Conservation (phyloP, 2,113 vertebrate species). For the Polypterus bichir region DNA sequence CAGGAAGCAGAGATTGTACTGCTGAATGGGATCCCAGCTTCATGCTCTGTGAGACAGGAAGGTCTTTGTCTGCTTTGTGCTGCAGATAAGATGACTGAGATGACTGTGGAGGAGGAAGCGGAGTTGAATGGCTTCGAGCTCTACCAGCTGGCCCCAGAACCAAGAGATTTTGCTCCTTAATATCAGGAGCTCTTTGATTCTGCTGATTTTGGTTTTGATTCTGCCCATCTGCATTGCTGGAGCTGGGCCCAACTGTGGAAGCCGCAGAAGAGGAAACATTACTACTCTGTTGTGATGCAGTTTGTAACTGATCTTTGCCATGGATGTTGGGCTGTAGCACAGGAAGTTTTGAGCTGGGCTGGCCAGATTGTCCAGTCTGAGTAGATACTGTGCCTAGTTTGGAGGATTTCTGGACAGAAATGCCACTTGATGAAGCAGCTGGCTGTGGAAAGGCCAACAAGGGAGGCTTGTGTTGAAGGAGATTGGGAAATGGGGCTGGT, state of each 20-base stretch:
- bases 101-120: constrained; percentile 70
- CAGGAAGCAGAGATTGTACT: constrained; percentile 38
- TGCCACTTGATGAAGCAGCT: constrained; percentile 52
- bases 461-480: constrained; percentile 74
- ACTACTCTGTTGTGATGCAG: too few species aligned
- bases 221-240: constrained; percentile 23
- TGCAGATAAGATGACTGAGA: constrained; percentile 65
- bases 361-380: constrained; percentile 41
- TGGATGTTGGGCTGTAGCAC: constrained; percentile 40
- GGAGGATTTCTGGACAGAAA: constrained; percentile 41
- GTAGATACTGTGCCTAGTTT: constrained; percentile 33
- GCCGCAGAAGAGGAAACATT: constrained; percentile 23
- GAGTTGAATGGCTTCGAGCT: constrained; percentile 80
- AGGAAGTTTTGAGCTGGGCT: constrained; percentile 42
- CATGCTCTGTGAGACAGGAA: constrained; percentile 58
- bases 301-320: not conserved
- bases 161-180: too few species aligned
- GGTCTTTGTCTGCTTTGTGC: constrained; percentile 56
- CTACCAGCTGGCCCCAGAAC: constrained; percentile 54
- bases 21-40: constrained; percentile 42
- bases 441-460: constrained; percentile 75
- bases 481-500: constrained; percentile 79
- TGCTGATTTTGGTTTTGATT: constrained; percentile 42
- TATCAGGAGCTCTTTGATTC: constrained; percentile 35
- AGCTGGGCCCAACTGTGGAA: constrained; percentile 28